Evolutionary conservation across 2,888 invertebrate species (phyloP).

Genomic region (Disparrhopalites patrizii): DNA sequence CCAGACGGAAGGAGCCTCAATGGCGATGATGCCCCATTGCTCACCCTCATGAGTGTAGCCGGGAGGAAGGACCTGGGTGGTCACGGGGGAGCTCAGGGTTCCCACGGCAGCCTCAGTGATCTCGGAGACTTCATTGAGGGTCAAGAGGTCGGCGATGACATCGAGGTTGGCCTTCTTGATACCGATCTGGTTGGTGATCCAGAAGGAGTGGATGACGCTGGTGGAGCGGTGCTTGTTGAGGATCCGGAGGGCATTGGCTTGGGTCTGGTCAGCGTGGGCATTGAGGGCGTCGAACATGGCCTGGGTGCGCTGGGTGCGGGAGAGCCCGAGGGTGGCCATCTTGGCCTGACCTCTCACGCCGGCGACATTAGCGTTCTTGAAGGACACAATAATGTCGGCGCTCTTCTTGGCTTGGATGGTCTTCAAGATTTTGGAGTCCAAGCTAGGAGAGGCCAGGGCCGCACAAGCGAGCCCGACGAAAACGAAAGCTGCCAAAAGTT

Average conservation of each 20-base stretch:
- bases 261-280: constrained; percentile 5
- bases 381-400: constrained; percentile 4
- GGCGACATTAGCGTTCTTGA: not conserved
- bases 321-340: not conserved
- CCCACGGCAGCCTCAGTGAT: not conserved
- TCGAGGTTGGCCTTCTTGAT: constrained; percentile 2
- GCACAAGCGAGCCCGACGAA: constrained; percentile 1
- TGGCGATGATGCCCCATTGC: constrained; percentile 7
- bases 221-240: not conserved
- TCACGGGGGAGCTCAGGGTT: not conserved
- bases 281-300: not conserved
- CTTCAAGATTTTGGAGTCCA: not conserved
- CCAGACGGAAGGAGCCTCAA: constrained; percentile 13
- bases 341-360: not conserved
- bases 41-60: not conserved
- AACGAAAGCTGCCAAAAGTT: not conserved
- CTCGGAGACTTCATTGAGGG: not conserved
- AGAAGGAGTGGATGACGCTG: not conserved
- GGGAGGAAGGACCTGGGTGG: not conserved
- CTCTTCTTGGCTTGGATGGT: not conserved
- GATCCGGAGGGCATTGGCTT: not conserved
- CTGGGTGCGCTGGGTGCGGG: not conserved
- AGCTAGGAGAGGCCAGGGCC: not conserved
- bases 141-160: not conserved
- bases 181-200: constrained; percentile 19